Evolutionary conservation across 2,888 invertebrate species (phyloP).

Genomic region (Sisyra nigra): DNA sequence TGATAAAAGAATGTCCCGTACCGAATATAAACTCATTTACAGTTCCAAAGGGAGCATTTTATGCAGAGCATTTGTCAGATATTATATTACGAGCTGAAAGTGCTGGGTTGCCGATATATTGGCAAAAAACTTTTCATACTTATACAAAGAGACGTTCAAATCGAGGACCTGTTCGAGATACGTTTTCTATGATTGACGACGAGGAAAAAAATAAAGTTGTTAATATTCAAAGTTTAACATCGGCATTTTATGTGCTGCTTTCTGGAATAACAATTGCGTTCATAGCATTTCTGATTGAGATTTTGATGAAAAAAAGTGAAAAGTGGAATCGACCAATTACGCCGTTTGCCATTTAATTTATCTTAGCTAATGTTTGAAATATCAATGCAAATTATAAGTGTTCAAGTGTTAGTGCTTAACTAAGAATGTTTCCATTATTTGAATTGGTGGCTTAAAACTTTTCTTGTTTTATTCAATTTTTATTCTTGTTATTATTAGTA

Average conservation of each 20-base stretch:
- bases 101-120: slow-evolving; percentile 32
- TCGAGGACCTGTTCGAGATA: background rate
- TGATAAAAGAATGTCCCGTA: slow-evolving; percentile 32
- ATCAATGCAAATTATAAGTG: too few species aligned
- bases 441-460: too few species aligned
- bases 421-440: too few species aligned
- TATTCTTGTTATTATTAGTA: too few species aligned
- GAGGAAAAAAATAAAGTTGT: slow-evolving; percentile 15
- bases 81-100: slow-evolving; percentile 31
- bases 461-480: too few species aligned
- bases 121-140: slow-evolving; percentile 16
- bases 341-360: too few species aligned
- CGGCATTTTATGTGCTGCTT: slow-evolving; percentile 21
- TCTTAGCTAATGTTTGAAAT: too few species aligned
- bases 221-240: slow-evolving; percentile 21
- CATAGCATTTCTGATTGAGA: slow-evolving; percentile 4
- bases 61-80: slow-evolving; percentile 29
- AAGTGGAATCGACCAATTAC: slow-evolving; percentile 7
- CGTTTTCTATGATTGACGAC: background rate
- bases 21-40: slow-evolving; percentile 38
- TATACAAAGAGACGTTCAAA: background rate
- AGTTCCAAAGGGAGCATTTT: slow-evolving; percentile 40
- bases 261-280: slow-evolving; percentile 17
- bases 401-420: too few species aligned
- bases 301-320: slow-evolving; percentile 4